phyloP scores from a whole-genome alignment of 2,888 invertebrate genomes.

The Cancer borealis region DNA sequence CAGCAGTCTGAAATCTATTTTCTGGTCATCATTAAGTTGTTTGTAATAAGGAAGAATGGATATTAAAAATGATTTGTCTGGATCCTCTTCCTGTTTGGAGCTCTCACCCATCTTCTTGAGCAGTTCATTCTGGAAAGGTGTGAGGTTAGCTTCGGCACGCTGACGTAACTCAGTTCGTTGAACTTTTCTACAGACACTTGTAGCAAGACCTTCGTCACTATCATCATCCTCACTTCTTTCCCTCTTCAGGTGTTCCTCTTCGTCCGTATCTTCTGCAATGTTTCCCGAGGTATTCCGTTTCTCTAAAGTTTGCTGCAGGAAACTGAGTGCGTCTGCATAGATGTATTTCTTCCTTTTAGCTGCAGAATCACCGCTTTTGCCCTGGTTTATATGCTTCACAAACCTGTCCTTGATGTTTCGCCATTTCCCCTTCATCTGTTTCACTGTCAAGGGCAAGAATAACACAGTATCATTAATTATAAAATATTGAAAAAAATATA shows the following conservation, averaged over 20 bases:
- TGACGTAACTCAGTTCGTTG: neutral
- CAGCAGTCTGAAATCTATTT: slow-evolving; percentile 38
- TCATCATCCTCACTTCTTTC: slow-evolving; percentile 53
- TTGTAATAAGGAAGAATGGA: slow-evolving; percentile 53
- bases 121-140: slow-evolving; percentile 53
- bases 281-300: slow-evolving; percentile 50
- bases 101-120: neutral
- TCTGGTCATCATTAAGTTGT: slow-evolving; percentile 34
- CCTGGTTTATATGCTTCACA: slow-evolving; percentile 56
- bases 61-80: slow-evolving; percentile 50
- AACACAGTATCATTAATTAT: neutral
- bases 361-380: slow-evolving; percentile 52
- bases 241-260: slow-evolving; percentile 25
- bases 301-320: slow-evolving; percentile 42
- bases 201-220: neutral
- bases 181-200: slow-evolving; percentile 31
- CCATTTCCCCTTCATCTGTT: slow-evolving; percentile 52
- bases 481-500: neutral
- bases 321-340: slow-evolving; percentile 57
- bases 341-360: slow-evolving; percentile 58
- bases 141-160: slow-evolving; percentile 36
- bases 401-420: slow-evolving; percentile 39
- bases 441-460: slow-evolving; percentile 46
- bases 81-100: slow-evolving; percentile 51
- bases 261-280: slow-evolving; percentile 25